These are phyloP conservation scores for Microtus ochrogaster DNA, from an alignment of 2,113 vertebrate genomes.

Conservation along the genomic window DNA sequence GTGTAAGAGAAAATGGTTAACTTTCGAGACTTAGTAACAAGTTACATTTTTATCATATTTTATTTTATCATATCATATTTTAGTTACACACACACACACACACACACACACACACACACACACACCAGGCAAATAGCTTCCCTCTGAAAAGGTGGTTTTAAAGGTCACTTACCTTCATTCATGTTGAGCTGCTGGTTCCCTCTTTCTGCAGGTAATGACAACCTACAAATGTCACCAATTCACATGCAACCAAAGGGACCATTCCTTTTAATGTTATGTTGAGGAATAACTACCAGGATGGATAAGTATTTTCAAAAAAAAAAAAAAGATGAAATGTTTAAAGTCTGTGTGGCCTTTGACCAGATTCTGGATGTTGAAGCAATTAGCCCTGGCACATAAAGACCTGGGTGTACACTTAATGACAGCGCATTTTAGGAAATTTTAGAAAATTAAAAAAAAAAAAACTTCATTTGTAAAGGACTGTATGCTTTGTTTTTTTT, in stretches of 20 bases:
- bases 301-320: neutral
- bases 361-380: slow-evolving; percentile 11
- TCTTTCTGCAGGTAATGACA: slow-evolving; percentile 67
- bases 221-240: slow-evolving; percentile 72
- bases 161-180: slow-evolving; percentile 58
- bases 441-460: neutral
- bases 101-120: neutral
- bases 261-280: slow-evolving; percentile 61
- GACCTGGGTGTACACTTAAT: neutral
- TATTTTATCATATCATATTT: too few species aligned
- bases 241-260: slow-evolving; percentile 32
- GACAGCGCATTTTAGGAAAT: neutral
- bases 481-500: neutral
- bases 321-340: neutral
- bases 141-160: slow-evolving; percentile 38
- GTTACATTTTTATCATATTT: neutral
- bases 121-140: neutral
- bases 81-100: neutral
- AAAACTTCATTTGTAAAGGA: neutral
- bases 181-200: slow-evolving; percentile 31
- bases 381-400: neutral
- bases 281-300: slow-evolving; percentile 50
- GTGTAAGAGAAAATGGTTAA: neutral
- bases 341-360: neutral
- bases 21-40: slow-evolving; percentile 28